Evolutionary conservation across 2,888 invertebrate genomes (phyloP).

Genomic region (Mayetiola destructor): DNA sequence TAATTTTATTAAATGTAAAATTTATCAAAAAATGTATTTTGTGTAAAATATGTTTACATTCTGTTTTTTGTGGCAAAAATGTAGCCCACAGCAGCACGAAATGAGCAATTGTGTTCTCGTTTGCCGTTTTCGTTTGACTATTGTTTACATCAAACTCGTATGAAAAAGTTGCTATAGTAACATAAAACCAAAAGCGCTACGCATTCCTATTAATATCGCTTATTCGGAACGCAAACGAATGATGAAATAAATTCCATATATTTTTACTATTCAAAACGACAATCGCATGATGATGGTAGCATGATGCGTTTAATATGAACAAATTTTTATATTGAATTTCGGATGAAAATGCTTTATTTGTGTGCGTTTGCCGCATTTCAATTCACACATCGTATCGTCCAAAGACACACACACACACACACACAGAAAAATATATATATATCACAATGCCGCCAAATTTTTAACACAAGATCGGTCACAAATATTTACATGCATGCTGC

Average conservation of each 20-base stretch:
- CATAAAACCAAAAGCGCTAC: background rate
- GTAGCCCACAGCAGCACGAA: background rate
- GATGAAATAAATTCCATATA: background rate
- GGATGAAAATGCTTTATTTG: too few relatives aligned
- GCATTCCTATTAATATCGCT: background rate
- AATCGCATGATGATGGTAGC: background rate
- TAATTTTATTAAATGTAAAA: background rate
- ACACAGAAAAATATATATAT: too few relatives aligned
- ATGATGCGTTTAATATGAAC: background rate
- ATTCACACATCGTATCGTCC: background rate
- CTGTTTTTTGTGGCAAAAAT: background rate
- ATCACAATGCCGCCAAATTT: background rate
- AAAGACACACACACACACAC: too few relatives aligned
- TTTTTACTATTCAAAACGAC: background rate
- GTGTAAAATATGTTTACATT: background rate
- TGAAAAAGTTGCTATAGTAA: constrained; percentile 12
- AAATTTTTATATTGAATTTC: background rate
- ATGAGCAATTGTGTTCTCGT: background rate
- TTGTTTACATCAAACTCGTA: constrained; percentile 1
- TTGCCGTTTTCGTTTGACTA: background rate
- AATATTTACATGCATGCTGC: too few relatives aligned
- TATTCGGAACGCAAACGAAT: background rate
- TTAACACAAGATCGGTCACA: background rate
- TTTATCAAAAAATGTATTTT: background rate
- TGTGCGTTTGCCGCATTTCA: background rate